phyloP scores from a whole-genome alignment of 2,797 vertebrate genomes.

The Chrosomus eos region DNA sequence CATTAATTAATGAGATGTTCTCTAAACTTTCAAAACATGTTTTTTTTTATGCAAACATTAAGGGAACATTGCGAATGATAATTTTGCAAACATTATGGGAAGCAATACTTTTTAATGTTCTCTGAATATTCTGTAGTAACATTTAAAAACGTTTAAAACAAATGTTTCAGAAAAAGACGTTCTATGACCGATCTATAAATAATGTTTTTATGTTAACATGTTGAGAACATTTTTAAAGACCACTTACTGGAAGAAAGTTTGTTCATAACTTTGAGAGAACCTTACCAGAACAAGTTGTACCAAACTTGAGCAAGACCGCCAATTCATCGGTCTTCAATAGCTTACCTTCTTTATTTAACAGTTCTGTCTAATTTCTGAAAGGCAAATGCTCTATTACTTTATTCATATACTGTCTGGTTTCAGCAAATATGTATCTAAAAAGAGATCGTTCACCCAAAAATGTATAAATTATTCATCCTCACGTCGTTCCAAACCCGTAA shows the following conservation, averaged over 20 bases:
- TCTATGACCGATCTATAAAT: not conserved
- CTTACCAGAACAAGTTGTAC: too few species aligned
- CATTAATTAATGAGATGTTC: too few species aligned
- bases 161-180: not conserved
- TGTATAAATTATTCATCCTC: too few species aligned
- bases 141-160: not conserved
- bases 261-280: too few species aligned
- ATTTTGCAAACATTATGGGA: not conserved
- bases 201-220: too few species aligned
- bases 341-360: not conserved
- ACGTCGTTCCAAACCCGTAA: too few species aligned
- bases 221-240: too few species aligned
- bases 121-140: not conserved
- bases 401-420: not conserved
- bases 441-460: too few species aligned
- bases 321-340: not conserved
- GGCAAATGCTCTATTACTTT: not conserved
- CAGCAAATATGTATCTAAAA: too few species aligned
- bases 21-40: not conserved
- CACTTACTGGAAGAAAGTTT: too few species aligned
- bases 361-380: not conserved
- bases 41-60: not conserved
- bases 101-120: not conserved
- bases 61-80: too few species aligned
- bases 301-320: not conserved